Base-by-base conservation (phyloP, 2,113 vertebrate species). In the Tenebrosternarchus preto region DNA sequence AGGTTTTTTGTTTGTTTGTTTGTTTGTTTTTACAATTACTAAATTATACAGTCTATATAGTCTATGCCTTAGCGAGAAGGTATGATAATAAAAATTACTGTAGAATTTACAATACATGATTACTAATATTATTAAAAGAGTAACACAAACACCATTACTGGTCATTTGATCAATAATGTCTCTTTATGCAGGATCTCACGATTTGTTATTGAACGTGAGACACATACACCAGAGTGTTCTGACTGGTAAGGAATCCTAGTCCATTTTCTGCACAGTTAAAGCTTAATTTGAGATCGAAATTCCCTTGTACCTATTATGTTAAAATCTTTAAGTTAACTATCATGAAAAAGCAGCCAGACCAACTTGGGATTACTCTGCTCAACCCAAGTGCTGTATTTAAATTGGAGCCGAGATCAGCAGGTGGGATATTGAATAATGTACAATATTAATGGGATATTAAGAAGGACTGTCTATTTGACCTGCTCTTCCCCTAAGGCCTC, bases 401-500 rank as follows among this genome's bases (percentile, higher is more conserved):
- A 80, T 79, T 43, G 68, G 36, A 67, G 76, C 50, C 7, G 56
- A 78, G 43, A 53, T 66, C 43, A 79, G 76, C 55, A 27, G 82
- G 71, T 80, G 66, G 57, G 73, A 80, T 83, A 83, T 83, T 80
- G 73, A 80, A 84, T 73, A 63, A 46, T 80, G 36, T 84, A 31
- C 61, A 84, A 81, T 78, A 81, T 78, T 84, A 74, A 81, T 81
- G 63, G 19, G 50, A 78, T 78, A 61, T 81, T 73, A 78, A 81
- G 61, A 64, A 74, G 75, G 43, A 19, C 55, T 15, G 61, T 53
- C 74, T 69, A 53, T 66, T 63, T 67, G 71, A 61, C 53, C 27
- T 61, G 33, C 63, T 43, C 39, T 22, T 53, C 24, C 56, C 79
- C 25, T 46, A 55, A 53, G 63, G 78, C 60, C 43, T 61, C 56